Percentiles rank a stretch among this genome's conserved stretches.
Evolutionary conservation across 2,888 invertebrate genomes (phyloP).

Genomic region (Eurytoma adleriae): DNA sequence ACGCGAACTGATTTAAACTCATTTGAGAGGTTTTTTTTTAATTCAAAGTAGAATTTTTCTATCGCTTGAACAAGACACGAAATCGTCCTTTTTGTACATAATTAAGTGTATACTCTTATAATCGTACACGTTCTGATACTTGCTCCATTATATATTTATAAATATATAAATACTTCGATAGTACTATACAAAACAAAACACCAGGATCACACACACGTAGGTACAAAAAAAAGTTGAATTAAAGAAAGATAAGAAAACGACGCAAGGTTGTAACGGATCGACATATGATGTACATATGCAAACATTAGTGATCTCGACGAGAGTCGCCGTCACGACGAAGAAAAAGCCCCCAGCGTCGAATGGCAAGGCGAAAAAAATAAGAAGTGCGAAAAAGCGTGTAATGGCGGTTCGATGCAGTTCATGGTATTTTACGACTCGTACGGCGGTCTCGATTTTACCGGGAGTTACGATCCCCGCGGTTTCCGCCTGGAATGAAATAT

Average conservation of each 20-base stretch:
- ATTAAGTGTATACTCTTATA: slow-evolving; percentile 45
- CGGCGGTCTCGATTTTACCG: too few species aligned
- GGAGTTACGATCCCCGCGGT: slow-evolving; percentile 46
- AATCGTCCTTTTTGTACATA: slow-evolving; percentile 53
- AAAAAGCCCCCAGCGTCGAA: background rate
- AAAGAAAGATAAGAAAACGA: background rate
- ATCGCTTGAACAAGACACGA: slow-evolving; percentile 5
- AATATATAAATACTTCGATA: slow-evolving; percentile 59
- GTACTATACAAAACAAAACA: slow-evolving; percentile 63
- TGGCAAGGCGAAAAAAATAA: slow-evolving; percentile 9
- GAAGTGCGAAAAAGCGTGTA: slow-evolving; percentile 59
- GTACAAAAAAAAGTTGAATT: slow-evolving; percentile 62
- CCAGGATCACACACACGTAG: slow-evolving; percentile 75
- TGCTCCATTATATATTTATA: slow-evolving; percentile 44
- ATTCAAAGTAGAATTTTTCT: slow-evolving; percentile 12
- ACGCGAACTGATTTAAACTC: too few species aligned
- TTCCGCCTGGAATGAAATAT: slow-evolving; percentile 22
- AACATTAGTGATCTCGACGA: slow-evolving; percentile 65
- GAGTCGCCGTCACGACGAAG: slow-evolving; percentile 21
- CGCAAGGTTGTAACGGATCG: slow-evolving; percentile 64
- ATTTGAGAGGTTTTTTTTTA: too few species aligned
- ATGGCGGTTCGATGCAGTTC: slow-evolving; percentile 68
- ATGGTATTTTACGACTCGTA: slow-evolving; percentile 63
- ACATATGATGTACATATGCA: slow-evolving; percentile 75
- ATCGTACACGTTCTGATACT: slow-evolving; percentile 54